Base-by-base conservation (phyloP, 2,113 vertebrate genomes). In the Hylia prasina region DNA sequence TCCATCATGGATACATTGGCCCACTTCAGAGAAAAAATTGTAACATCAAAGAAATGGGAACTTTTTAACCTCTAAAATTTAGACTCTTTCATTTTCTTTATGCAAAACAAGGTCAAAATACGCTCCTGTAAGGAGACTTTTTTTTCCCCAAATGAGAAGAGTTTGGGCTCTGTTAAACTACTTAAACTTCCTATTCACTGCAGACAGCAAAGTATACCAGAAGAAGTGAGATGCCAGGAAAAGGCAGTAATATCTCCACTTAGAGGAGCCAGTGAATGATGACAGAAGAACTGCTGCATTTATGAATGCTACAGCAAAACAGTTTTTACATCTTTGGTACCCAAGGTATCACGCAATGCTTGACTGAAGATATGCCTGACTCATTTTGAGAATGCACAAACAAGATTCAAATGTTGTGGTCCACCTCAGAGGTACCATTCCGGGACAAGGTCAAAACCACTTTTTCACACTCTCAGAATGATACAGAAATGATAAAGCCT, bases 1-100 rank as follows among this genome's bases (percentile, higher is more conserved):
- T 65, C 54, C 30, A 30, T 8, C 1, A 5, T 7, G 10, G 28
- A 64, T 44, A 51, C 7, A 15, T 28, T 0, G 1, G 35, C 30
- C 23, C 5, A 13, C 48, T 77, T 57, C 56, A 78, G 58, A 80
- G 56, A 33, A 84, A 66, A 76, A 78, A 61, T 1, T 13, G 10
- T 9, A 7, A 56, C 39, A 58, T 53, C 63, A 77, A 42, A 87
- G 45, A 94, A 86, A 89, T 7, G 6, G 28, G 22, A 87, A 9
- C 6, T 77, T 92, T 81, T 66, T 76, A 22, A 61, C 28, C 19
- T 24, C 39, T 73, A 58, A 45, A 89, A 71, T 66, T 54, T 22
- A 71, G 23, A 39, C 22, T 48, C 24, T 71, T 60, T 30, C 47
- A 48, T 47, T 48, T 90, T 57, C 13, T 57, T 90, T 89, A 51